Conservation (phyloP, 2,113 vertebrate species). For the Halcyon senegalensis region DNA sequence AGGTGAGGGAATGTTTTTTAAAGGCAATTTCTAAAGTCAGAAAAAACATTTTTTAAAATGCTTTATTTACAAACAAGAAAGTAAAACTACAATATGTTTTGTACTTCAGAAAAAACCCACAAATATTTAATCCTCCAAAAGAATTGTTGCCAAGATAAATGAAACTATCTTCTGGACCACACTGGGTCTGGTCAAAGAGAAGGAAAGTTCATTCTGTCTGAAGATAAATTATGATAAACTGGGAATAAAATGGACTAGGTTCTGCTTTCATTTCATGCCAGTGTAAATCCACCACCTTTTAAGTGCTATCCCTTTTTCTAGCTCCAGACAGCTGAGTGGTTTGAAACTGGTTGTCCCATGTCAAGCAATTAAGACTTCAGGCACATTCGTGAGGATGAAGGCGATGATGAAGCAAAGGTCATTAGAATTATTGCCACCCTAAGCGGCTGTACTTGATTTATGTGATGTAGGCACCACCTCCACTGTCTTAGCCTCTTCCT, state of each 20-base stretch:
- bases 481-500: not conserved
- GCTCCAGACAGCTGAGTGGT: not conserved
- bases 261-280: not conserved
- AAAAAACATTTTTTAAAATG: not conserved
- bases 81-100: not conserved
- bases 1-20: not conserved
- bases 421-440: not conserved
- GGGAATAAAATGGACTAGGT: not conserved
- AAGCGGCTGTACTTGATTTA: not conserved
- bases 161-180: not conserved
- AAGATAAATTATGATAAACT: not conserved
- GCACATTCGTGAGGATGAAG: not conserved
- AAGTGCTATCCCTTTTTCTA: not conserved
- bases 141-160: not conserved
- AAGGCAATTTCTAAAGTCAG: not conserved
- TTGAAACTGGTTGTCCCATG: not conserved
- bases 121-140: not conserved
- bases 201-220: not conserved
- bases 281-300: not conserved
- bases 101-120: not conserved
- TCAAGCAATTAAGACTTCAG: not conserved
- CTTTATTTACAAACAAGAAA: not conserved
- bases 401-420: rapidly evolving
- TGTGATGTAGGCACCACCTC: not conserved
- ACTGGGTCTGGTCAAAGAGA: not conserved